Percentiles rank a stretch among this genome's conserved stretches.
Conservation (phyloP, 2,888 invertebrate species). For the Lasioglossum lativentre region DNA sequence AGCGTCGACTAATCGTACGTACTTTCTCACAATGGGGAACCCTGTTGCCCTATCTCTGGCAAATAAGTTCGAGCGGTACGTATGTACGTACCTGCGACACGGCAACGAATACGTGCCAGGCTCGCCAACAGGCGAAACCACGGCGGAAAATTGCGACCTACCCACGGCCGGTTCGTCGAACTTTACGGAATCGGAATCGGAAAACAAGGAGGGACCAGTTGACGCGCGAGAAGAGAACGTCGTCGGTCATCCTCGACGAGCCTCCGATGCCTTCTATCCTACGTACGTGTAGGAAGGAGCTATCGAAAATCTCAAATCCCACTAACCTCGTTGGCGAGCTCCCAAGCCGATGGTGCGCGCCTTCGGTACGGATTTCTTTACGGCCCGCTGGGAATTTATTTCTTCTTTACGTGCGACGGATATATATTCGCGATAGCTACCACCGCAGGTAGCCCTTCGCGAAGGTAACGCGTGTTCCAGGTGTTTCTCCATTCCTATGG, state of each 20-base stretch:
- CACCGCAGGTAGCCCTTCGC: constrained; percentile 48
- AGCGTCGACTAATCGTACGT: constrained; percentile 45
- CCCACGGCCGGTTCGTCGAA: constrained; percentile 39
- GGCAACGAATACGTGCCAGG: constrained; percentile 15
- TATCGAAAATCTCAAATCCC: constrained; percentile 82
- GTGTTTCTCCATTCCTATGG: not conserved
- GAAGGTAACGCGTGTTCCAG: constrained; percentile 40
- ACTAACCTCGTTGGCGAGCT: constrained; percentile 81
- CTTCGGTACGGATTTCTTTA: constrained; percentile 73
- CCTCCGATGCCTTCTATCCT: constrained; percentile 8
- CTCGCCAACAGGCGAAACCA: constrained; percentile 8
- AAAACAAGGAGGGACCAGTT: not conserved
- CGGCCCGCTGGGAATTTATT: constrained; percentile 75
- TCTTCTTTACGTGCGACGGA: constrained; percentile 74
- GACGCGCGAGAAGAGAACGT: constrained; percentile 58
- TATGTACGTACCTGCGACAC: constrained; percentile 55
- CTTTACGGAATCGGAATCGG: constrained; percentile 5
- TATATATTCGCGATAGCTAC: constrained; percentile 66
- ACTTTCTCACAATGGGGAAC: constrained; percentile 51
- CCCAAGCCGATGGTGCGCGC: constrained; percentile 71
- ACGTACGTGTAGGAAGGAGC: constrained; percentile 66
- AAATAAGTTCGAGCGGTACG: constrained; percentile 50
- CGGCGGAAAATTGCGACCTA: constrained; percentile 12
- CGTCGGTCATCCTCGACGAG: constrained; percentile 46
- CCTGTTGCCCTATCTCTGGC: constrained; percentile 46